A percentile compares a stretch with the other conserved stretches of the same genome.
Evolutionary conservation across 1,140 invertebrate genomes (phyloP).

Genomic region (Bombus balteatus): DNA sequence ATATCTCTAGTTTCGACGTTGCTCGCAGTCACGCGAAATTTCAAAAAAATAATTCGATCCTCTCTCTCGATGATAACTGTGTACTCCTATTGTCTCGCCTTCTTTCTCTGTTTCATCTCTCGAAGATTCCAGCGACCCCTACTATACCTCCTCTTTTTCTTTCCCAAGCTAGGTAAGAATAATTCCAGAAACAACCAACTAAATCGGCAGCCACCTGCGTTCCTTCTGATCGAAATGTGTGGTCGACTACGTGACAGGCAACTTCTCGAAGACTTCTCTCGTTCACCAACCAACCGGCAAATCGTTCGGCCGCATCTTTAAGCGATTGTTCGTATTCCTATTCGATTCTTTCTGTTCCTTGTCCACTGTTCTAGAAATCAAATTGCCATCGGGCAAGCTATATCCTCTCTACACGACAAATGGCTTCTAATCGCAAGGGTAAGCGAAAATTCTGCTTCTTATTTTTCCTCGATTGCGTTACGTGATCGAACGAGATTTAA

Average conservation of each 20-base stretch:
- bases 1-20: conserved; percentile 60
- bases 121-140: background rate
- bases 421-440: fast-evolving
- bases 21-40: conserved; percentile 20
- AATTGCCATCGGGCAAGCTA: background rate
- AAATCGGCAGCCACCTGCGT: background rate
- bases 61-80: no score
- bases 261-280: background rate
- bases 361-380: background rate
- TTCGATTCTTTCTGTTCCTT: background rate
- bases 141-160: background rate
- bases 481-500: background rate
- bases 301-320: background rate
- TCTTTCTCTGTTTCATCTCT: background rate
- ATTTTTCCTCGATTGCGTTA: background rate
- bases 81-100: no score
- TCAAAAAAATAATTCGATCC: background rate
- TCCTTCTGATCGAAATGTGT: background rate
- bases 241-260: background rate
- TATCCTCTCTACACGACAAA: background rate
- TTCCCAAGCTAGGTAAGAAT: background rate
- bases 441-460: background rate
- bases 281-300: background rate
- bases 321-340: background rate
- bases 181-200: background rate